Conservation (phyloP, 1,140 invertebrate species). For the Coptotermes formosanus region DNA sequence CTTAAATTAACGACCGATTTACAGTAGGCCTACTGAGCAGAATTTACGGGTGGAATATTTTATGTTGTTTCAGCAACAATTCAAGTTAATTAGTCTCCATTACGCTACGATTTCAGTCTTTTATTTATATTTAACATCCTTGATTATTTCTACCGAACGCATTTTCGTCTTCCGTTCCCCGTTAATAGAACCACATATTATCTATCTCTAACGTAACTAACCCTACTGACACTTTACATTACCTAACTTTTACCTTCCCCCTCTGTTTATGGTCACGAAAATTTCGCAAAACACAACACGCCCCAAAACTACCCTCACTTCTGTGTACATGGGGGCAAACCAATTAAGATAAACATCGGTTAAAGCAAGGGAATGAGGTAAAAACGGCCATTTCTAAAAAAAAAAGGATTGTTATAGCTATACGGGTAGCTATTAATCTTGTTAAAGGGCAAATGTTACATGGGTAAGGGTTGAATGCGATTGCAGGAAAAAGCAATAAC, state of each 20-base stretch:
- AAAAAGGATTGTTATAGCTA: background rate
- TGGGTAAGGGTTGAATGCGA: background rate
- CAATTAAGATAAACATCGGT: constrained; percentile 10
- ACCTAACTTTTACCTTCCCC: background rate
- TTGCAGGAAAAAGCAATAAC: background rate
- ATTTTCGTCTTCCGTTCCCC: background rate
- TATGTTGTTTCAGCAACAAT: background rate
- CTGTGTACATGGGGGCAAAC: background rate
- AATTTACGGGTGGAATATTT: background rate
- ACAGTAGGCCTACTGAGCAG: background rate
- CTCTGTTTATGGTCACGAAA: background rate
- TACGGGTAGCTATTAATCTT: background rate
- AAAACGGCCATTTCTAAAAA: background rate
- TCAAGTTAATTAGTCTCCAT: background rate
- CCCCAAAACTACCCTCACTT: background rate
- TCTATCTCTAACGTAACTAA: background rate
- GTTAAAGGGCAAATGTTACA: constrained; percentile 8
- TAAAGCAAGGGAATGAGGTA: background rate
- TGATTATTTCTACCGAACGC: background rate
- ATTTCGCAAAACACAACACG: constrained; percentile 7
- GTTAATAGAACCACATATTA: background rate
- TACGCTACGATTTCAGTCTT: background rate
- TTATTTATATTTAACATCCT: background rate
- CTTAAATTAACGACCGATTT: too few species aligned
- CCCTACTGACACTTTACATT: background rate